These are phyloP conservation scores for Zaprionus davidi DNA, from an alignment of 1,140 invertebrate species.

Conservation along the genomic window DNA sequence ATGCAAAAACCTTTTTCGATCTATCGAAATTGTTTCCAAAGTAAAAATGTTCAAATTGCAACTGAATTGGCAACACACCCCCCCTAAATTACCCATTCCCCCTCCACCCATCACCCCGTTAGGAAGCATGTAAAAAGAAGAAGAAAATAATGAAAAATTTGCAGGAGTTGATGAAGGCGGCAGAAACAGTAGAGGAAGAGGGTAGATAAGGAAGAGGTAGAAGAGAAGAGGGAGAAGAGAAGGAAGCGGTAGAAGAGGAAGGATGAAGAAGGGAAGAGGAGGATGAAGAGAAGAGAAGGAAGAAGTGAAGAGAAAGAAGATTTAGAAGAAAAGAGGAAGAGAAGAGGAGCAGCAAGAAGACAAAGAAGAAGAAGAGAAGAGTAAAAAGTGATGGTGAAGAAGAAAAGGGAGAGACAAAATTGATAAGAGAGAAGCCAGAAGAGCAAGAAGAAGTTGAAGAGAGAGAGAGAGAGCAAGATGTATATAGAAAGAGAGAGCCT, in stretches of 20 bases:
- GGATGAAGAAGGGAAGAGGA: not conserved
- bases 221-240: too few species aligned
- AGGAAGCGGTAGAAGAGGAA: too few species aligned
- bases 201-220: not conserved
- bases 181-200: not conserved
- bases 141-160: not conserved
- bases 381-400: not conserved
- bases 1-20: constrained; percentile 22
- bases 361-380: not conserved
- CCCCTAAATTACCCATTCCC: not conserved
- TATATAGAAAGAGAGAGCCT: not conserved
- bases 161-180: not conserved
- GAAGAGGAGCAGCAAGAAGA: not conserved
- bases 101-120: not conserved
- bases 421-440: too few species aligned
- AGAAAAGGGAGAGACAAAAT: not conserved
- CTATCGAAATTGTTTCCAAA: constrained; percentile 9
- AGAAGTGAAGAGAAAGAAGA: not conserved
- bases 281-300: not conserved
- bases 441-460: not conserved
- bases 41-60: not conserved
- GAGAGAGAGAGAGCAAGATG: not conserved
- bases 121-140: too few species aligned
- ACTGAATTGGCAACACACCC: not conserved
- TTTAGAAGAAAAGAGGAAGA: not conserved